Evolutionary conservation across 2,888 invertebrate genomes (phyloP), one percentile per base, ranked within the genome.

Genomic region (Labia minor): DNA sequence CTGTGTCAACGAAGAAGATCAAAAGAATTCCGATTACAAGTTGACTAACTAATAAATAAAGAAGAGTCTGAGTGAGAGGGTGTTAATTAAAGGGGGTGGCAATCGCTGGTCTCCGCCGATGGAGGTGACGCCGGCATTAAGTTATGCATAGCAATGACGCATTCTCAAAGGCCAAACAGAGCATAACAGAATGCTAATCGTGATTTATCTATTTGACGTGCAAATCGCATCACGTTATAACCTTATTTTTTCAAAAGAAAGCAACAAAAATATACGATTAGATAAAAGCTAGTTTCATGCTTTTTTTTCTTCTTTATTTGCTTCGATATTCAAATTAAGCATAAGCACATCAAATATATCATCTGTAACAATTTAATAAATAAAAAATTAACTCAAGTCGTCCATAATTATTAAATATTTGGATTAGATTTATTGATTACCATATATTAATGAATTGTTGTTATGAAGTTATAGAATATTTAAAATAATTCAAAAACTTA

Each of bases 111-210:
- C 33, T 14, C n/a, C 8, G 49, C 4, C 8, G 16, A 10, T 49
- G 49, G 49, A 49, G 49, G 49, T 49, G 49, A 49, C 16, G 49
- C 49, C n/a, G n/a, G 16, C 49, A 49, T 49, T 49, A 49, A 49
- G 49, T 49, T 49, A 49, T 49, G 49, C 49, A 49, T 14, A 49
- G 49, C 49, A 49, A 49, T 49, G 49, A 49, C 49, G 49, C 49
- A 49, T 49, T 49, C 49, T 49, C 49, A 49, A 49, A 49, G 49
- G 49, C 49, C 49, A 49, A 49, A 49, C 49, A 49, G 49, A 49
- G 49, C 49, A 49, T 49, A 49, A 49, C 49, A 49, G 49, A 49
- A 49, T 49, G 49, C 49, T 49, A 49, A 49, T 49, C 49, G n/a
- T 49, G 49, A 49, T 49, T 49, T 49, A 49, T 49, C 49, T 49